These are phyloP conservation scores for Sebastes iracundus DNA, from an alignment of 2,797 vertebrate species.

Conservation along the genomic window DNA sequence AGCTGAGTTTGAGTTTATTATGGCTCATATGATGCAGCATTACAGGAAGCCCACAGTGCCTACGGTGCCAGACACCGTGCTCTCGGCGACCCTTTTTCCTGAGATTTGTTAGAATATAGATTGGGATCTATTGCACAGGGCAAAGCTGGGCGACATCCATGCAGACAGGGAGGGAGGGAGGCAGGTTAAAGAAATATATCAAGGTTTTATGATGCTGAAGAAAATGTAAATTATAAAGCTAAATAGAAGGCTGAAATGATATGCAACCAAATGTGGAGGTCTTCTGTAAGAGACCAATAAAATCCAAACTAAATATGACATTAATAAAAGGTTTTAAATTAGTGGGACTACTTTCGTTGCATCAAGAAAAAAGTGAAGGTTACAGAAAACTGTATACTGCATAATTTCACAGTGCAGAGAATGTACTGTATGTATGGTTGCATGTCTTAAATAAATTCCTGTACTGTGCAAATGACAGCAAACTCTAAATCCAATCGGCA, in stretches of 20 bases:
- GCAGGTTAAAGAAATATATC: constrained; percentile 5
- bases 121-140: constrained; percentile 33
- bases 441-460: background rate
- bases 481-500: background rate
- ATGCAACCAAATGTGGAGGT: background rate
- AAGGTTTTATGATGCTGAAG: constrained; percentile 8
- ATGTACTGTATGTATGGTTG: background rate
- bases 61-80: constrained; percentile 20
- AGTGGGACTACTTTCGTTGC: background rate
- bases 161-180: background rate
- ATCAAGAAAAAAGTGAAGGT: background rate
- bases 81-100: constrained; percentile 38
- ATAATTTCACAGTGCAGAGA: background rate
- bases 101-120: constrained; percentile 53
- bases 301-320: background rate
- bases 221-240: constrained; percentile 2
- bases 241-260: background rate
- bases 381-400: background rate
- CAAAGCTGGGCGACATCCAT: constrained; percentile 4
- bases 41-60: constrained; percentile 1
- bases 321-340: constrained; percentile 8
- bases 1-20: constrained; percentile 48
- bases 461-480: background rate
- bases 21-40: constrained; percentile 38
- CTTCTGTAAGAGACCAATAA: background rate